phyloP scores from a whole-genome alignment of 2,113 vertebrate species.

The Anoplopoma fimbria region DNA sequence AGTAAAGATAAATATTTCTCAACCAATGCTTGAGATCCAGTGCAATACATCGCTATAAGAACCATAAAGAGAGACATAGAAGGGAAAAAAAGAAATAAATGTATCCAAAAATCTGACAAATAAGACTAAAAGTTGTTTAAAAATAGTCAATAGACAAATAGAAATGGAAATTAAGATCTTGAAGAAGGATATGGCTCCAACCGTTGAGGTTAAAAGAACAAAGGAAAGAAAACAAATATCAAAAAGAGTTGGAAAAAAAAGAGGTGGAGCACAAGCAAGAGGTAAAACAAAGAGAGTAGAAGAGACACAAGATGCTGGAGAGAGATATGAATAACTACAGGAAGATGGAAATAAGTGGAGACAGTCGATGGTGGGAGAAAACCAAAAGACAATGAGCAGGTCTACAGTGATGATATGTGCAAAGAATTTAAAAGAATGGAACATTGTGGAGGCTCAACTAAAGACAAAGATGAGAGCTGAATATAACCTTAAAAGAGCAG shows the following conservation, averaged over 20 bases:
- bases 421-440: constrained; percentile 53
- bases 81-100: background rate
- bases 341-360: constrained; percentile 71
- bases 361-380: constrained; percentile 55
- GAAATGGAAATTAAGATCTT: constrained; percentile 45
- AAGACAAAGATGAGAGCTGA: constrained; percentile 43
- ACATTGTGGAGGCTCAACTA: constrained; percentile 64
- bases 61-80: background rate
- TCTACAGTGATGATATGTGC: constrained; percentile 28
- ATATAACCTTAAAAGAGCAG: constrained; percentile 31
- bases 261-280: constrained; percentile 14
- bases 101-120: background rate
- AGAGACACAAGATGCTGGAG: constrained; percentile 30
- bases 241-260: constrained; percentile 28
- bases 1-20: background rate
- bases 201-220: constrained; percentile 21
- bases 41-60: background rate
- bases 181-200: constrained; percentile 3
- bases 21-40: background rate
- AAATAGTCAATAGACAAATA: constrained; percentile 35
- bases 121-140: constrained; percentile 14
- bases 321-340: constrained; percentile 64
- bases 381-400: constrained; percentile 48
- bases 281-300: constrained; percentile 28
- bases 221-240: constrained; percentile 43